phyloP scores from a whole-genome alignment of 1,140 invertebrate species.

The Drosophila kikkawai region DNA sequence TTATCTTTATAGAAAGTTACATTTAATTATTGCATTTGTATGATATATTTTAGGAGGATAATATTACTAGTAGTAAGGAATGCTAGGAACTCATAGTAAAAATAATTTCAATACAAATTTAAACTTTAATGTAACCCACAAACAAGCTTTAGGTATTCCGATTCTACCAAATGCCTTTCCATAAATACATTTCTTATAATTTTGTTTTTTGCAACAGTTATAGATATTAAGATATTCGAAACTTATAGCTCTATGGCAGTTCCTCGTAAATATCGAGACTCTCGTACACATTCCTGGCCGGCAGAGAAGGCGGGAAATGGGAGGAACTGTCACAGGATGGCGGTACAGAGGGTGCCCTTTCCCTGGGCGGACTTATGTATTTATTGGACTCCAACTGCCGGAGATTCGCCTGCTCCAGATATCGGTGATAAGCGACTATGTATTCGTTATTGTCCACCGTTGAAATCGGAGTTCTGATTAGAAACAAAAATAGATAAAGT shows the following conservation, averaged over 20 bases:
- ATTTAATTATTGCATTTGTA: not conserved
- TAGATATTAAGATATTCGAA: not conserved
- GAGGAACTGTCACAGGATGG: constrained; percentile 9
- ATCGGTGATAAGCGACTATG: constrained; percentile 50
- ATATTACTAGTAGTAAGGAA: not conserved
- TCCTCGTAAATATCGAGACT: constrained; percentile 51
- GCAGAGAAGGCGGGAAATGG: not conserved
- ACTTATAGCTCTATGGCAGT: constrained; percentile 8
- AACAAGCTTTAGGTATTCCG: not conserved
- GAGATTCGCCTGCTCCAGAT: constrained; percentile 44
- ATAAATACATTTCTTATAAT: not conserved
- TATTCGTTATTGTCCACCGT: constrained; percentile 49
- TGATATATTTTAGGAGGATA: too few species aligned
- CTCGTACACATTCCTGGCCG: constrained; percentile 33
- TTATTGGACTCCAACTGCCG: constrained; percentile 51
- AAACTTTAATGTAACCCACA: not conserved
- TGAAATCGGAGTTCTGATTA: not conserved
- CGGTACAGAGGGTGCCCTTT: constrained; percentile 58
- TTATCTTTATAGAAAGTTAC: not conserved
- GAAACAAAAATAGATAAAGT: not conserved
- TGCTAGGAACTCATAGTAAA: not conserved
- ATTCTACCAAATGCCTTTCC: not conserved
- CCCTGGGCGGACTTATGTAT: constrained; percentile 55
- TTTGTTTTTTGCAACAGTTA: not conserved
- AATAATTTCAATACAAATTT: not conserved